A percentile compares a stretch with the other conserved stretches of the same genome.
Evolutionary conservation across 2,113 vertebrate genomes (phyloP).

Genomic region (Anthoscopus minutus): DNA sequence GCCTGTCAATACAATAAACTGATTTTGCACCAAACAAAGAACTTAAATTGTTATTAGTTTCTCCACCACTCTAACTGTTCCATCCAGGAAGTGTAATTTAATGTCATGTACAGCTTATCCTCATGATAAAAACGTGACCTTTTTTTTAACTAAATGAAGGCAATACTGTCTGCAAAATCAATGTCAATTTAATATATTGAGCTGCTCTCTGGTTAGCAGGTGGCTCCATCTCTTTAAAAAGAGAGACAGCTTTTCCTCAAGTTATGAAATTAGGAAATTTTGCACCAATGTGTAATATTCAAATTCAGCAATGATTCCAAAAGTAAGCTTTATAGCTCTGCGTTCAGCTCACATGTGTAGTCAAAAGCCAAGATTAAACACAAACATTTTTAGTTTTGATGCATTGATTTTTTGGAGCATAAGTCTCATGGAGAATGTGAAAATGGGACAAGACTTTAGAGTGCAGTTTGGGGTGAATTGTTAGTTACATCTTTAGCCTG

Average conservation of each 20-base stretch:
- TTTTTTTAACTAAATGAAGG: not conserved
- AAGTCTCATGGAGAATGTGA: not conserved
- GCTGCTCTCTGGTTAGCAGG: not conserved
- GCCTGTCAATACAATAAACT: not conserved
- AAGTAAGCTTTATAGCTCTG: not conserved
- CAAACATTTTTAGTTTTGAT: not conserved
- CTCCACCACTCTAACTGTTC: not conserved
- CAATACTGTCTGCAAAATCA: not conserved
- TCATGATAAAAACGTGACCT: not conserved
- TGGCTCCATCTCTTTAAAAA: not conserved
- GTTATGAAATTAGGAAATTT: not conserved
- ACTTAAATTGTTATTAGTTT: not conserved
- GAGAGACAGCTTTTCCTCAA: not conserved
- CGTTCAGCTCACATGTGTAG: not conserved
- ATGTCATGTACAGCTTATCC: not conserved
- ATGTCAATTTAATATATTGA: not conserved
- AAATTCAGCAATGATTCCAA: not conserved
- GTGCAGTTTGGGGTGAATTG: not conserved
- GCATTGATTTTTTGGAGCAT: not conserved
- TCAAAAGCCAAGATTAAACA: not conserved
- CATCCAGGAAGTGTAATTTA: not conserved
- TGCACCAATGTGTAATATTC: not conserved
- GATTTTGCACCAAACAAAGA: not conserved
- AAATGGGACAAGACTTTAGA: not conserved
- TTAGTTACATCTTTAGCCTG: not conserved